These are phyloP conservation scores for Paracanthobrama guichenoti DNA, from an alignment of 2,113 vertebrate species.

Conservation along the genomic window DNA sequence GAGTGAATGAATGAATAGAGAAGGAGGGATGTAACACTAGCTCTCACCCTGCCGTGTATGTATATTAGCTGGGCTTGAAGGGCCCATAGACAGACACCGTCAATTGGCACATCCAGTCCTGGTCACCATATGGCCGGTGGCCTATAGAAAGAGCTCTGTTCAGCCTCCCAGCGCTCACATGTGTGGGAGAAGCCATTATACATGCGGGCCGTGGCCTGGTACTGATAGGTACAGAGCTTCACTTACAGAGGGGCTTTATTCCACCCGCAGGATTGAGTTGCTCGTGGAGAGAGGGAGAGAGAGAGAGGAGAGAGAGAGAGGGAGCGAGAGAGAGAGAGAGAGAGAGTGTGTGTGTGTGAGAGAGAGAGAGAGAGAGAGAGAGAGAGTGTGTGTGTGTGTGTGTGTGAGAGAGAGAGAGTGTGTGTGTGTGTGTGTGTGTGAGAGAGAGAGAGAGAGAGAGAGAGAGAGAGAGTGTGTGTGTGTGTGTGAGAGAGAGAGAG, in stretches of 20 bases:
- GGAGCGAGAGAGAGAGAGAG: not conserved
- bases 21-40: conserved; percentile 79
- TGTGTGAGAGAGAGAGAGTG: no score
- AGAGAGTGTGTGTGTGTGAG: no score
- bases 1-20: conserved; percentile 71
- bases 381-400: no score
- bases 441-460: not conserved
- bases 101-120: conserved; percentile 74
- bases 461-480: not conserved
- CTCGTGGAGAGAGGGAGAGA: conserved; percentile 41
- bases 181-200: conserved; percentile 67
- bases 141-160: conserved; percentile 72
- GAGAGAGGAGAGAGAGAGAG: not conserved
- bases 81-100: conserved; percentile 76
- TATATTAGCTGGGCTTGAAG: conserved; percentile 70
- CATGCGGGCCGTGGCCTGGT: conserved; percentile 66
- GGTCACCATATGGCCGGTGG: conserved; percentile 81
- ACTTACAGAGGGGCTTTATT: conserved; percentile 65
- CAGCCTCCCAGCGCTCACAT: conserved; percentile 63
- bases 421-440: no score
- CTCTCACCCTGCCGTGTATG: conserved; percentile 68
- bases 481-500: not conserved
- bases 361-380: not conserved
- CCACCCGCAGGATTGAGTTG: conserved; percentile 66
- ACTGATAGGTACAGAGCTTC: conserved; percentile 64